Conservation (phyloP, 2,113 vertebrate species). For the Hemibagrus wyckioides region DNA sequence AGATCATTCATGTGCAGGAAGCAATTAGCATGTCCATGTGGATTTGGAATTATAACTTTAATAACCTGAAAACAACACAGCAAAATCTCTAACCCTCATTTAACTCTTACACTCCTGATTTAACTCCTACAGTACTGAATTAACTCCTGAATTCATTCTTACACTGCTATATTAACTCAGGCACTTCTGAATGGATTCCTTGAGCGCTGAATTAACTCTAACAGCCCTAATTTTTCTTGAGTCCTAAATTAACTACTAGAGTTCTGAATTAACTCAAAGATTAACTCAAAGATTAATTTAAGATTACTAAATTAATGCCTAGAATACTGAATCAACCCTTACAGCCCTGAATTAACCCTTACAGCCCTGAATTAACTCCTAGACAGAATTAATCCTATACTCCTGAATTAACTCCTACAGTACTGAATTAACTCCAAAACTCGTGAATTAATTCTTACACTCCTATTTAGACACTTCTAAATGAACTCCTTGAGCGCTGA, state of each 20-base stretch:
- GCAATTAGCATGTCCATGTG: neutral
- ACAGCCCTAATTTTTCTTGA: no score
- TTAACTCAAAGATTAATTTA: no score
- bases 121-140: neutral
- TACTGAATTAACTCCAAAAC: neutral
- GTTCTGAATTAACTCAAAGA: neutral
- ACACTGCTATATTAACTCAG: neutral
- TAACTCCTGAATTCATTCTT: neutral
- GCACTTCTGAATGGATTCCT: neutral
- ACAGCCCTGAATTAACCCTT: neutral
- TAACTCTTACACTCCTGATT: neutral
- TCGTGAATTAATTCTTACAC: neutral
- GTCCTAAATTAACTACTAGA: neutral
- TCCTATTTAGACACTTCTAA: neutral
- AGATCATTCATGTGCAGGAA: conserved; percentile 1
- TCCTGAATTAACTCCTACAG: neutral
- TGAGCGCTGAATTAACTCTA: neutral
- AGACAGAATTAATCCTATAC: no score
- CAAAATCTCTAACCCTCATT: neutral
- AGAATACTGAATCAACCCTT: neutral
- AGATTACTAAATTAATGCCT: neutral
- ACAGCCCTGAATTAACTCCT: neutral
- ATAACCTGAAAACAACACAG: conserved; percentile 21
- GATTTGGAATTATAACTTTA: conserved; percentile 23
- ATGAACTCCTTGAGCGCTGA: neutral